Conservation (phyloP, 1,140 invertebrate genomes). For the Frieseomelitta varia region DNA sequence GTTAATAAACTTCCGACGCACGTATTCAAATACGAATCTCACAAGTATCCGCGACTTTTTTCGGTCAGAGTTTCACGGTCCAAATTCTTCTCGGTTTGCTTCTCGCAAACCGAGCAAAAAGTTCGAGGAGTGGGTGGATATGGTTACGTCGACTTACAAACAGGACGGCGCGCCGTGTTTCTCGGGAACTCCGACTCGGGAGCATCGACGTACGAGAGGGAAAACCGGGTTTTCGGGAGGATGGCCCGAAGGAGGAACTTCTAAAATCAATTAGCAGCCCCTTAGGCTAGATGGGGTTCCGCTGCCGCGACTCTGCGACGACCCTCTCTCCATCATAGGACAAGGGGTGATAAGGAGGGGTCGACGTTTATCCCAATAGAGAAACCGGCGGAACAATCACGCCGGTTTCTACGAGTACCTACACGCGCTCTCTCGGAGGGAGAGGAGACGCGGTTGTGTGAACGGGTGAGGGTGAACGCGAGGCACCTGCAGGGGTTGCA, state of each 20-base stretch:
- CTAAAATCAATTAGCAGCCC: slow-evolving; percentile 73
- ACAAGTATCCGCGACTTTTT: too few relatives aligned
- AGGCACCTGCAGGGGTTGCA: slow-evolving; percentile 38
- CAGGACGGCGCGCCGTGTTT: slow-evolving; percentile 43
- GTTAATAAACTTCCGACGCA: too few relatives aligned
- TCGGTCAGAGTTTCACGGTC: too few relatives aligned
- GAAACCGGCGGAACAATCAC: slow-evolving; percentile 66
- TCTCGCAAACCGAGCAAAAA: too few relatives aligned
- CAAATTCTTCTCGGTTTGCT: too few relatives aligned
- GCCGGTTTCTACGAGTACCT: slow-evolving; percentile 53
- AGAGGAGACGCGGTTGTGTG: too few relatives aligned
- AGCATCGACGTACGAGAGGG: slow-evolving; percentile 9
- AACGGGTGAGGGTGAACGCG: not conserved
- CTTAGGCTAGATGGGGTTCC: slow-evolving; percentile 67
- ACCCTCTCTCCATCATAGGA: slow-evolving; percentile 64
- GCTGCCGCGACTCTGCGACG: slow-evolving; percentile 58
- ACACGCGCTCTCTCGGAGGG: not conserved
- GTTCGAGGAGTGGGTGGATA: too few relatives aligned
- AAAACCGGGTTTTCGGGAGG: not conserved
- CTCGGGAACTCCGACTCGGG: slow-evolving; percentile 18
- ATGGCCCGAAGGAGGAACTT: slow-evolving; percentile 65
- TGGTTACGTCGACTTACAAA: slow-evolving; percentile 47
- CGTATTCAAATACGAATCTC: too few relatives aligned
- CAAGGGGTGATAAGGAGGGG: slow-evolving; percentile 67
- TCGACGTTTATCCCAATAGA: slow-evolving; percentile 70